A percentile compares a stretch with the other conserved stretches of the same genome.
Evolutionary conservation across 2,797 vertebrate species (phyloP).

Genomic region (Limnodromus scolopaceus): DNA sequence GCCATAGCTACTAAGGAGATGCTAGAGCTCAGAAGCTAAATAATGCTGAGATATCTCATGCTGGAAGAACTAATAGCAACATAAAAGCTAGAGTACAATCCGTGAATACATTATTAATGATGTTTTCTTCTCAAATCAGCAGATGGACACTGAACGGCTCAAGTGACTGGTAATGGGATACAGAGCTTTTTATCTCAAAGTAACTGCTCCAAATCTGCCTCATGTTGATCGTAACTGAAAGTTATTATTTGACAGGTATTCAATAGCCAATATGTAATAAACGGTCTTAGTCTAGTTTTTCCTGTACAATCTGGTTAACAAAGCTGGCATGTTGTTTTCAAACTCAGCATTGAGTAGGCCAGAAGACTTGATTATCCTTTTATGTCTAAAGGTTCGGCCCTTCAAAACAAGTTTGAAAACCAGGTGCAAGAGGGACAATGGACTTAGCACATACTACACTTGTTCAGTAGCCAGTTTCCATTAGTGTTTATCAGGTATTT

Average conservation of each 20-base stretch:
- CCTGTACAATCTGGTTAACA: background rate
- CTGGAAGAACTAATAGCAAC: background rate
- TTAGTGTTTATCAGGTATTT: background rate
- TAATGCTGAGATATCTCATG: background rate
- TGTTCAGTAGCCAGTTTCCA: background rate
- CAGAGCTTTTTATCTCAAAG: background rate
- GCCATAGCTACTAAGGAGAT: background rate
- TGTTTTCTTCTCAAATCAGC: slow-evolving; percentile 40
- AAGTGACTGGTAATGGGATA: slow-evolving; percentile 47
- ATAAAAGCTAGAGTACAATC: slow-evolving; percentile 9
- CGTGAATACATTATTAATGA: slow-evolving; percentile 49
- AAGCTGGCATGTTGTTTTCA: background rate
- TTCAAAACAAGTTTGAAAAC: background rate
- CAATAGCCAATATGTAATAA: background rate
- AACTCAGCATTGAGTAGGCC: background rate
- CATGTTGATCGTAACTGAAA: background rate
- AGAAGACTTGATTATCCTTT: background rate
- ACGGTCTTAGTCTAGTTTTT: background rate
- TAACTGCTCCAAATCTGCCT: background rate
- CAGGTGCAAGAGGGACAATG: background rate
- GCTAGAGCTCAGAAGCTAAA: background rate
- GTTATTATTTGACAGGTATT: background rate
- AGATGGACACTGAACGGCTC: background rate
- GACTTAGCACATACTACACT: background rate
- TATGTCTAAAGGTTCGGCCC: background rate